Base-by-base conservation (phyloP, 2,888 invertebrate genomes). In the Cartodere bifasciata region DNA sequence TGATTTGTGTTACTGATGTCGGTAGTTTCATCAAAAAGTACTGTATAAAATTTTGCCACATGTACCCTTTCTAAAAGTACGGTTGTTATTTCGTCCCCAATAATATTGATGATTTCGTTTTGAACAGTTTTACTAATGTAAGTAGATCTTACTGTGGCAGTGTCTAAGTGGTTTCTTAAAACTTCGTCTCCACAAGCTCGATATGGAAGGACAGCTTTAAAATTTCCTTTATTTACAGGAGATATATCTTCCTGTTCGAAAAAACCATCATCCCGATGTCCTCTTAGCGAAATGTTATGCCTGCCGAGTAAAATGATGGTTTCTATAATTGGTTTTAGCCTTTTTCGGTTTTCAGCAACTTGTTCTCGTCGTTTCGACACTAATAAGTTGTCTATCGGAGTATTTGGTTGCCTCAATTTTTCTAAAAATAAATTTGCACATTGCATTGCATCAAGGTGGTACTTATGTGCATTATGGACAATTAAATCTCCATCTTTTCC, bases 91-190 rank as follows among this genome's bases (percentile, higher is more conserved):
- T n/a, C n/a, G n/a, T n/a, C n/a, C n/a, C n/a, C n/a, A n/a, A n/a
- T n/a, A n/a, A n/a, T n/a, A n/a, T n/a, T n/a, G 25, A 50, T 50
- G 4, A 49, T 15, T 31, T 45, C 36, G 33, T 49, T 52, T 40
- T 48, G 45, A 13, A 32, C 41, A 4, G 44, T 41, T 39, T 49
- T 50, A 26, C 48, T 29, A n/a, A 34, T 29, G 15, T 27, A 47
- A 17, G 43, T 46, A 2, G 46, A 42, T 26, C 39, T 40, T 5
- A 40, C 27, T 15, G 26, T 12, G 10, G 43, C 27, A 4, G 17
- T 42, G 37, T 47, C 29, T 16, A 49, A 31, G 37, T 49, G 45
- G 7, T 30, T 20, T 29, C 40, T 25, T 14, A 49, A 33, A 11
- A 30, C 23, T 35, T 4, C 17, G 26, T 49, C 48, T n/a, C 46